Conservation (phyloP, 2,113 vertebrate species). For the Pomatorhinus ruficollis region DNA sequence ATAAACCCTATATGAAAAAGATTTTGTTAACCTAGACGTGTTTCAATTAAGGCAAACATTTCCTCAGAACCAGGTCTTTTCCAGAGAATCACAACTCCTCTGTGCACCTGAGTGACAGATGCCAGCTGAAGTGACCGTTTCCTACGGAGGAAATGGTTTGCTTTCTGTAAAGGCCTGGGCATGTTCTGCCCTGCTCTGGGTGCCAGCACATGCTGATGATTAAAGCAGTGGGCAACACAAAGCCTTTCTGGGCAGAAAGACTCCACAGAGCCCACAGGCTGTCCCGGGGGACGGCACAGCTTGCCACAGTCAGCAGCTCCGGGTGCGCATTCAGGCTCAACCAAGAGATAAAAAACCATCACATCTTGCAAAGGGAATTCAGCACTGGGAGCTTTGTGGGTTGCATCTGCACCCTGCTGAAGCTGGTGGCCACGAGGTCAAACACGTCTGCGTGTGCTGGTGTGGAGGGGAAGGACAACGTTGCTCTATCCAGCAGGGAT, state of each 20-base stretch:
- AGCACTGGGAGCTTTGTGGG: background rate
- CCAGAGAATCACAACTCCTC: background rate
- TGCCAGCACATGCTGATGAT: background rate
- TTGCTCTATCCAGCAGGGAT: background rate
- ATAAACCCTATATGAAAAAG: background rate
- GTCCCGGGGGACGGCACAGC: background rate
- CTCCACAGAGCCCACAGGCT: accelerated
- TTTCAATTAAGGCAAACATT: background rate
- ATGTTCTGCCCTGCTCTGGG: background rate
- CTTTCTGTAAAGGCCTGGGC: background rate
- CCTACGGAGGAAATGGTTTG: background rate
- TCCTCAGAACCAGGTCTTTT: background rate
- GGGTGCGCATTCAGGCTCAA: accelerated
- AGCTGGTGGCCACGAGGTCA: background rate
- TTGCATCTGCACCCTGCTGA: background rate
- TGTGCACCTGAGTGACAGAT: background rate
- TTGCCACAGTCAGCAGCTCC: background rate
- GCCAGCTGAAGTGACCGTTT: background rate
- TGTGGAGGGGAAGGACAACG: background rate
- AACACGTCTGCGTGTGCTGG: accelerated
- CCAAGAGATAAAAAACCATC: background rate
- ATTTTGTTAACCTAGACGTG: background rate
- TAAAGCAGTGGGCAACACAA: background rate
- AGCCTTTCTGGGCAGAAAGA: background rate
- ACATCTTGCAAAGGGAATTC: background rate